Percentiles rank a stretch among this genome's conserved stretches.
These are phyloP conservation scores for Neria commutata DNA, from an alignment of 2,888 invertebrate genomes.

Conservation along the genomic window DNA sequence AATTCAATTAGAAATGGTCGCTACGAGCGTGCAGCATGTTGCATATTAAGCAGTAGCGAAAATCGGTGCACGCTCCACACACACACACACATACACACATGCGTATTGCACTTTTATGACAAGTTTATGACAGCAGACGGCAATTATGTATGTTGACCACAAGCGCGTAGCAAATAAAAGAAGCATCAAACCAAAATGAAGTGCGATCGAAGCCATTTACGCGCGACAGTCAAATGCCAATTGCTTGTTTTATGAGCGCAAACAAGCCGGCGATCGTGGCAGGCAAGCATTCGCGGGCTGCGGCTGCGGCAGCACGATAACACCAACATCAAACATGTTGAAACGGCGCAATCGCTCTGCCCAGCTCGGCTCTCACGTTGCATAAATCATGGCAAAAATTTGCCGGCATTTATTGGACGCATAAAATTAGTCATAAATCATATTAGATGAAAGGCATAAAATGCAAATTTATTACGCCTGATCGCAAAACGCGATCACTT, in stretches of 20 bases:
- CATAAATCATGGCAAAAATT: constrained; percentile 5
- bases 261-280: neutral
- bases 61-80: neutral
- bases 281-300: neutral
- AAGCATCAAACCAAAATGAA: neutral
- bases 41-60: too few species aligned
- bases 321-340: neutral
- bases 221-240: neutral
- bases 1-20: too few species aligned
- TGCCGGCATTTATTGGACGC: constrained; percentile 22
- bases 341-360: neutral
- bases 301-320: neutral
- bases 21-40: too few species aligned
- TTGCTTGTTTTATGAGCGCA: neutral
- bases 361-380: neutral
- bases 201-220: neutral
- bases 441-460: constrained; percentile 16
- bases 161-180: neutral
- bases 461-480: constrained; percentile 18
- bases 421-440: constrained; percentile 24
- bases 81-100: neutral
- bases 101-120: neutral
- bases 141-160: constrained; percentile 6
- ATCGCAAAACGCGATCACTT: constrained; percentile 4
- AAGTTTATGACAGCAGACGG: constrained; percentile 9